Conservation (phyloP, 2,888 invertebrate species). For the Drosophila kuntzei region DNA sequence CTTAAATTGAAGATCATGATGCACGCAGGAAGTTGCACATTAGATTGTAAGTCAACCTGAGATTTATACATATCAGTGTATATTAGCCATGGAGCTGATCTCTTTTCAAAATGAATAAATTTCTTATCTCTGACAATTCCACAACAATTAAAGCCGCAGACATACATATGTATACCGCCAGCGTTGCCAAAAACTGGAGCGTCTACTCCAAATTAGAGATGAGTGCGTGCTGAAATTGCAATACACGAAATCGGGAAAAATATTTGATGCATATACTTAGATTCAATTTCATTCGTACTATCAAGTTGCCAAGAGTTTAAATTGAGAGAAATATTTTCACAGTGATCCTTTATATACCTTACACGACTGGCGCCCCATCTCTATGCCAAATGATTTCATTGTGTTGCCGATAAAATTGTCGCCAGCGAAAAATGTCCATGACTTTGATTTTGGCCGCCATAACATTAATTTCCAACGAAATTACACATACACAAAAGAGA, state of each 20-base stretch:
- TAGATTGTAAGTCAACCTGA: constrained; percentile 15
- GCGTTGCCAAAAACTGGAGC: constrained; percentile 50
- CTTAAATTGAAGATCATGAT: constrained; percentile 12
- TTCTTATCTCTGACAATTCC: constrained; percentile 24
- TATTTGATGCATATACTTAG: background rate
- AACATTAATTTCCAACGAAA: constrained; percentile 79
- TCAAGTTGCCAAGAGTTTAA: background rate
- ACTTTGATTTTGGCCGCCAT: constrained; percentile 83
- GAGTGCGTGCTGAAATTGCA: background rate
- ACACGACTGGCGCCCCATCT: constrained; percentile 31
- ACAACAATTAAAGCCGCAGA: constrained; percentile 58
- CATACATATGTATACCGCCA: constrained; percentile 77
- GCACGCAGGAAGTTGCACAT: constrained; percentile 23
- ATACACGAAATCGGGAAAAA: background rate
- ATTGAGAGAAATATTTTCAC: background rate
- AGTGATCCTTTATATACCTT: background rate
- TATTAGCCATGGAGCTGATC: constrained; percentile 13
- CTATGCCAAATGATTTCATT: constrained; percentile 71
- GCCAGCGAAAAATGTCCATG: constrained; percentile 78
- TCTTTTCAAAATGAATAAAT: constrained; percentile 39
- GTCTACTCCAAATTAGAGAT: background rate
- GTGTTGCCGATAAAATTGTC: constrained; percentile 84
- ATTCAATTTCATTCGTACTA: too few relatives aligned
- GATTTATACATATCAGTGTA: background rate
- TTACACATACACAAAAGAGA: constrained; percentile 62